Evolutionary conservation across 2,113 vertebrate species (phyloP).

Genomic region (Rhagologus leucostigma): DNA sequence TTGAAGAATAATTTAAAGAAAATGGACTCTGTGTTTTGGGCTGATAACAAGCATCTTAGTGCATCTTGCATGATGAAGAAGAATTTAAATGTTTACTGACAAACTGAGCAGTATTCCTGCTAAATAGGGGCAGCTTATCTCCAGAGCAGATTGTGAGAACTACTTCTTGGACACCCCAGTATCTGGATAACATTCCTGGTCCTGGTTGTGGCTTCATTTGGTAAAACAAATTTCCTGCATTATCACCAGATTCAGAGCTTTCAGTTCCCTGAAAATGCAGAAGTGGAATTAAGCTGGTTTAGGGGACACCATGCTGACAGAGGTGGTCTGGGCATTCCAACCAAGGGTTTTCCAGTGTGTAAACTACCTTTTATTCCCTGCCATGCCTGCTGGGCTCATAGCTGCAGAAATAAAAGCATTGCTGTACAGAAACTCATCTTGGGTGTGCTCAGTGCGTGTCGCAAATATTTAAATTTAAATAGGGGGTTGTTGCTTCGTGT

Average conservation of each 20-base stretch:
- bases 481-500: accelerated
- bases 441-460: accelerated
- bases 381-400: background rate
- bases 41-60: background rate
- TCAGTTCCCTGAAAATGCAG: background rate
- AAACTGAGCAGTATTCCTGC: background rate
- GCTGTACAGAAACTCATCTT: background rate
- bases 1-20: background rate
- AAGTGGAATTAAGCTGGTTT: background rate
- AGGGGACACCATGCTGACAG: background rate
- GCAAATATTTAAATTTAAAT: background rate
- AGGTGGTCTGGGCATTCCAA: background rate
- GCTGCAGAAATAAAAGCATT: too few species aligned
- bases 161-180: background rate
- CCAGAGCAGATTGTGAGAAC: background rate
- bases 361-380: background rate
- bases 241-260: background rate
- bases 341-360: background rate
- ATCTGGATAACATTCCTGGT: background rate
- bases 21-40: background rate
- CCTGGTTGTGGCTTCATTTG: background rate
- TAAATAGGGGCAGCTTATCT: background rate
- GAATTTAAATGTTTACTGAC: background rate
- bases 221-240: background rate
- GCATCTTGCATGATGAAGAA: background rate